Percentiles rank a stretch among this genome's conserved stretches.
Conservation (phyloP, 2,888 invertebrate species). For the Tortrix viridana region DNA sequence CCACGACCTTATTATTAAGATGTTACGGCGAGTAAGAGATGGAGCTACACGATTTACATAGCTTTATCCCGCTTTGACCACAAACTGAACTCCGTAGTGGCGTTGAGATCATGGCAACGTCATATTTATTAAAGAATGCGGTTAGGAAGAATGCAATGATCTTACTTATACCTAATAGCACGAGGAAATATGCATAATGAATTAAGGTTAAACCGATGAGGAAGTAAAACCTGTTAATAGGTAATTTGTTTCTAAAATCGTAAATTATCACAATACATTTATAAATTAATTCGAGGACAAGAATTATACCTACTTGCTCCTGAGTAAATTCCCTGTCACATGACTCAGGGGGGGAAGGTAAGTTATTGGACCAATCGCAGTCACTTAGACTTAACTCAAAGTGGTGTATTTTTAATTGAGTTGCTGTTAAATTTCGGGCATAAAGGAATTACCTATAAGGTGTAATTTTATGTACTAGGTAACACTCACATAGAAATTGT, state of each 20-base stretch:
- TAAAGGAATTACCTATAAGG: too few relatives aligned
- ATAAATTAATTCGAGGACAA: slow-evolving; percentile 19
- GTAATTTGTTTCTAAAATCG: slow-evolving; percentile 27
- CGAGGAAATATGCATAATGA: slow-evolving; percentile 21
- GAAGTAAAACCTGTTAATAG: slow-evolving; percentile 29
- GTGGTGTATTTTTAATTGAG: too few relatives aligned
- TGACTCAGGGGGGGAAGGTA: slow-evolving; percentile 18
- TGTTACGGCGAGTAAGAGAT: too few relatives aligned
- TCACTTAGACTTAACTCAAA: too few relatives aligned
- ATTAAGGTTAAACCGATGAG: slow-evolving; percentile 22
- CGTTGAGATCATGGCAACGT: too few relatives aligned
- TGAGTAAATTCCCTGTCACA: background rate
- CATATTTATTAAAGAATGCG: background rate
- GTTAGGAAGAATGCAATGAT: background rate
- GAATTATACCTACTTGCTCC: background rate
- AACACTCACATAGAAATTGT: too few relatives aligned
- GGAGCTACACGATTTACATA: too few relatives aligned
- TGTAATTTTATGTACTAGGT: too few relatives aligned
- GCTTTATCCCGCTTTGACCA: too few relatives aligned
- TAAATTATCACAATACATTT: background rate
- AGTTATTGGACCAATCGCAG: slow-evolving; percentile 19
- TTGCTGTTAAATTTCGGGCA: too few relatives aligned
- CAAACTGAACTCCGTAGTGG: too few relatives aligned
- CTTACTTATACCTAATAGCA: background rate
- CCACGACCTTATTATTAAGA: too few relatives aligned